Conservation (phyloP, 2,113 vertebrate genomes). For the Xyliphius kryptos region DNA sequence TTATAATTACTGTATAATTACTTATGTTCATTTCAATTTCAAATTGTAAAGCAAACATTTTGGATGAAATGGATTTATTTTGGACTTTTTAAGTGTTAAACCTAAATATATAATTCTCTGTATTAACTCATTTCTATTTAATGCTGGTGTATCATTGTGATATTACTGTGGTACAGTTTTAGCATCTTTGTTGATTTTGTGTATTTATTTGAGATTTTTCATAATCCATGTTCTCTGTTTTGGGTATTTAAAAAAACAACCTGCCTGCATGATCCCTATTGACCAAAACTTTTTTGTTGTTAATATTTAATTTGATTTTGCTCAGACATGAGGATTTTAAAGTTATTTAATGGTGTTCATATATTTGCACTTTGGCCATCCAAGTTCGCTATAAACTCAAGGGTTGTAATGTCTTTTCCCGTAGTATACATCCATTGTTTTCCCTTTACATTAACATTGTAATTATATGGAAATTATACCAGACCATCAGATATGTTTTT, state of each 20-base stretch:
- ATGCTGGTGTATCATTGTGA: slow-evolving; percentile 4
- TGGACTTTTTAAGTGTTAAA: no score
- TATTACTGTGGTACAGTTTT: slow-evolving; percentile 22
- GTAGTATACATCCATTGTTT: background rate
- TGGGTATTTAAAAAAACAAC: background rate
- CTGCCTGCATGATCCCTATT: background rate
- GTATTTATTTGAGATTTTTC: slow-evolving; percentile 33
- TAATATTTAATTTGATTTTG: background rate
- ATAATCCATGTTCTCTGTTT: background rate
- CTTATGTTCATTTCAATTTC: no score
- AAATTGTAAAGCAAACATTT: no score
- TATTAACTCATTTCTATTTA: slow-evolving; percentile 25
- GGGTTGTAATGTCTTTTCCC: background rate
- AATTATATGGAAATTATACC: background rate
- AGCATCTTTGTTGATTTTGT: slow-evolving; percentile 3
- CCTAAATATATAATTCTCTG: background rate
- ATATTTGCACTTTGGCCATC: no score
- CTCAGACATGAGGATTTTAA: background rate
- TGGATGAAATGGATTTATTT: no score
- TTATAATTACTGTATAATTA: no score
- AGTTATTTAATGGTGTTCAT: background rate
- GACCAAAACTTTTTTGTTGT: slow-evolving; percentile 18
- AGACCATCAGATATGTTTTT: background rate
- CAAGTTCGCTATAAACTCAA: background rate
- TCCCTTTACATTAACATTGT: background rate